Conservation (phyloP, 2,797 vertebrate genomes). For the Miichthys miiuy region DNA sequence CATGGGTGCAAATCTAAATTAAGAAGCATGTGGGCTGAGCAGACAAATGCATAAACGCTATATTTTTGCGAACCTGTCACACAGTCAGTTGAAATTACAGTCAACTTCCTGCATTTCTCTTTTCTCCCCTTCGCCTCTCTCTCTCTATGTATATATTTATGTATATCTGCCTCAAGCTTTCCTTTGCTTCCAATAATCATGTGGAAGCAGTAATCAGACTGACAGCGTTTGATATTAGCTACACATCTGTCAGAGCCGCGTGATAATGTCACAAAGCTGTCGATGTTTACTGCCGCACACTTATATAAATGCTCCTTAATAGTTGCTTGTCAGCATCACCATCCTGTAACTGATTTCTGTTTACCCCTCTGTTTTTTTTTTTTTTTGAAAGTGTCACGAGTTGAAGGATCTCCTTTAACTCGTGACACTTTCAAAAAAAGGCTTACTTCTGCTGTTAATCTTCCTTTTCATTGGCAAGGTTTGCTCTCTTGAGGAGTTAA, state of each 20-base stretch:
- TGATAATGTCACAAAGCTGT: conserved; percentile 43
- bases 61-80: conserved; percentile 24
- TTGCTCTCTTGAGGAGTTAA: not conserved
- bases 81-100: conserved; percentile 55
- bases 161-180: not conserved
- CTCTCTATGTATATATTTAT: not conserved
- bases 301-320: conserved; percentile 11
- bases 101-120: conserved; percentile 36
- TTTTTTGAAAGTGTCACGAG: not conserved
- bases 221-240: conserved; percentile 31
- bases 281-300: conserved; percentile 14
- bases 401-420: no score
- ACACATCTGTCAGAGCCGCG: conserved; percentile 43
- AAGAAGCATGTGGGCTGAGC: conserved; percentile 43
- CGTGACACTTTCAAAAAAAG: no score
- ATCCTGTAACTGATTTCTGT: conserved; percentile 14
- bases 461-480: not conserved
- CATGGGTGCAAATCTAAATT: conserved; percentile 36
- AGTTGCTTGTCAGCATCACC: conserved; percentile 24
- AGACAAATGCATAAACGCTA: conserved; percentile 37
- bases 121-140: conserved; percentile 21
- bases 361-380: not conserved
- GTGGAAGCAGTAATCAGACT: conserved; percentile 32
- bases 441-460: not conserved
- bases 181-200: conserved; percentile 18